phyloP scores from a whole-genome alignment of 1,140 invertebrate species.

The Drosophila bifasciata region DNA sequence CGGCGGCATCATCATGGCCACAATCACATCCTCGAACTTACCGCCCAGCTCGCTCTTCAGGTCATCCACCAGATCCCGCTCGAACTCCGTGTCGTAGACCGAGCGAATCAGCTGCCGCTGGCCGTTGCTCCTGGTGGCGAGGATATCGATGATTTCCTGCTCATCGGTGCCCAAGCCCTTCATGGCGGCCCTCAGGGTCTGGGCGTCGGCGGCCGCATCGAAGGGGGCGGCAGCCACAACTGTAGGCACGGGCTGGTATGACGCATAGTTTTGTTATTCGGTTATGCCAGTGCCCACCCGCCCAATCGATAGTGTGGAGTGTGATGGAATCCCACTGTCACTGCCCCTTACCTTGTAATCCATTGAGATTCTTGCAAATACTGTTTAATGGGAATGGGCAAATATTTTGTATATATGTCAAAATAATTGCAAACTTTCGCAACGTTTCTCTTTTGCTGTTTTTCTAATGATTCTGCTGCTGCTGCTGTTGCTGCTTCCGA shows the following conservation, averaged over 20 bases:
- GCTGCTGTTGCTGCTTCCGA: neutral
- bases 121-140: conserved; percentile 87
- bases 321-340: neutral
- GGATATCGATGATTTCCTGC: conserved; percentile 89
- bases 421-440: conserved; percentile 1
- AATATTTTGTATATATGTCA: neutral
- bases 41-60: conserved; percentile 91
- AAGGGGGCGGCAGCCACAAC: conserved; percentile 86
- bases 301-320: conserved; percentile 41
- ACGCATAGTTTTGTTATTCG: conserved; percentile 29
- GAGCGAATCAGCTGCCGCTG: conserved; percentile 89
- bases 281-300: conserved; percentile 22
- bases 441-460: conserved; percentile 4
- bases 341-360: conserved; percentile 62
- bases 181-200: conserved; percentile 89
- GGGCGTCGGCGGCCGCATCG: conserved; percentile 88
- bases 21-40: conserved; percentile 91
- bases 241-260: conserved; percentile 86
- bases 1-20: conserved; percentile 89
- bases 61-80: conserved; percentile 90
- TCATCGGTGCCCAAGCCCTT: conserved; percentile 92
- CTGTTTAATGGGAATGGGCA: neutral
- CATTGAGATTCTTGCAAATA: conserved; percentile 19
- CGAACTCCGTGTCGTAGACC: conserved; percentile 90
- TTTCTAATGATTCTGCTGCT: neutral